Evolutionary conservation across 1,140 invertebrate species (phyloP).

Genomic region (Drosophila bipectinata): DNA sequence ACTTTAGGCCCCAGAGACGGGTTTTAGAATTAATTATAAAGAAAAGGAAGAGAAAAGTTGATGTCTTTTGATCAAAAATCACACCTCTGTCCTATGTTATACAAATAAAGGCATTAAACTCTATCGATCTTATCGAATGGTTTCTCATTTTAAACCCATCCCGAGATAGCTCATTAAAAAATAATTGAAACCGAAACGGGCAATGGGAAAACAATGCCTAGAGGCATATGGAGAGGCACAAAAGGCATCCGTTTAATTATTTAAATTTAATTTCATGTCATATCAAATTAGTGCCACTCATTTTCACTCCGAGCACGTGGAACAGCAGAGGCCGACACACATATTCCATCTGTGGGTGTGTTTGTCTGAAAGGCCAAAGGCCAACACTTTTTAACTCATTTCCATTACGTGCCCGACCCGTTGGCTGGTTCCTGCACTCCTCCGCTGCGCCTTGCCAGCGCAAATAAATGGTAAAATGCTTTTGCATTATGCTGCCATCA

Average conservation of each 20-base stretch:
- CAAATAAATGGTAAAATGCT: conserved; percentile 64
- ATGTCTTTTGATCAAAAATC: background rate
- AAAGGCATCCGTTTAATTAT: conserved; percentile 74
- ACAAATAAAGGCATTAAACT: background rate
- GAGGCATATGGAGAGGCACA: conserved; percentile 21
- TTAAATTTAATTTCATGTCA: conserved; percentile 80
- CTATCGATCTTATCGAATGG: background rate
- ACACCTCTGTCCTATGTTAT: no score
- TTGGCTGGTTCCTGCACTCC: conserved; percentile 12
- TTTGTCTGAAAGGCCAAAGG: conserved; percentile 27
- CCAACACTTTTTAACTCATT: conserved; percentile 70
- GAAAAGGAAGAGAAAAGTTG: background rate
- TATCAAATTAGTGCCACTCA: conserved; percentile 79
- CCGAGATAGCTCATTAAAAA: conserved; percentile 15
- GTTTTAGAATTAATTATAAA: background rate
- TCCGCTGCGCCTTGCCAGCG: conserved; percentile 3
- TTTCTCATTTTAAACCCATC: background rate
- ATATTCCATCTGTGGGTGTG: background rate
- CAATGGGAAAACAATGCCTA: conserved; percentile 4
- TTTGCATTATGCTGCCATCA: conserved; percentile 52
- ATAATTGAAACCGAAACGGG: conserved; percentile 20
- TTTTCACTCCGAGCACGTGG: conserved; percentile 62
- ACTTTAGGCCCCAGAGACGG: conserved; percentile 1
- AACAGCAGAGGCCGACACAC: conserved; percentile 25
- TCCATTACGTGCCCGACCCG: conserved; percentile 49